A percentile compares a stretch with the other conserved stretches of the same genome.
Evolutionary conservation across 2,797 vertebrate genomes (phyloP).

Genomic region (Austrolebias charrua): DNA sequence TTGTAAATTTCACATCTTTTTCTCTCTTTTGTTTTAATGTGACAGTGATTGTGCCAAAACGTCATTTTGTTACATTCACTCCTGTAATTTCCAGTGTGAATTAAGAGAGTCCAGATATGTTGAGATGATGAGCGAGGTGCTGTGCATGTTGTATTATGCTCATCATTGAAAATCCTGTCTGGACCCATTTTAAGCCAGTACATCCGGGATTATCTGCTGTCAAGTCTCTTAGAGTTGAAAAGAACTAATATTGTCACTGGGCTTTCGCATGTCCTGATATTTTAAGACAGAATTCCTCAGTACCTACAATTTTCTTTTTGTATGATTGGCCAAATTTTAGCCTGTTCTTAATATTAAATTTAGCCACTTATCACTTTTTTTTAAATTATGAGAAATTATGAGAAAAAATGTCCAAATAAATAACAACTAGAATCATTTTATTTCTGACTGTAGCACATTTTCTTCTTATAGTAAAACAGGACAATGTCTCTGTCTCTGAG

Average conservation of each 20-base stretch:
- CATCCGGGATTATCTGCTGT: slow-evolving; percentile 18
- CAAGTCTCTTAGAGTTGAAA: slow-evolving; percentile 3
- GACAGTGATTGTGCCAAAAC: neutral
- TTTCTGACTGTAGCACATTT: neutral
- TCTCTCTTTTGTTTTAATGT: no score
- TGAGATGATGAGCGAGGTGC: neutral
- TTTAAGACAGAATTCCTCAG: neutral
- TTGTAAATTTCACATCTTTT: neutral
- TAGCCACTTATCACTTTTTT: neutral
- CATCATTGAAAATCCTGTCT: neutral
- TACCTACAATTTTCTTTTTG: neutral
- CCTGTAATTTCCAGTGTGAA: neutral
- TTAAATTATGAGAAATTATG: no score
- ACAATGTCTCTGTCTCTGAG: no score
- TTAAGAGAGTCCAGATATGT: neutral
- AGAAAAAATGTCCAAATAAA: no score
- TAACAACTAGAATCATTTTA: neutral
- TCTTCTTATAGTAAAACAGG: neutral
- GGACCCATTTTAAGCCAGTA: slow-evolving; percentile 12
- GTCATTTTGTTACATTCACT: neutral
- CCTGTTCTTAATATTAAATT: neutral
- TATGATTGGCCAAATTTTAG: neutral
- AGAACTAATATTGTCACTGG: neutral
- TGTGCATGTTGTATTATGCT: neutral
- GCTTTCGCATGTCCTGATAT: neutral